These are phyloP conservation scores for Parauchenoglanis punctatus DNA, from an alignment of 2,797 vertebrate species.

Conservation along the genomic window DNA sequence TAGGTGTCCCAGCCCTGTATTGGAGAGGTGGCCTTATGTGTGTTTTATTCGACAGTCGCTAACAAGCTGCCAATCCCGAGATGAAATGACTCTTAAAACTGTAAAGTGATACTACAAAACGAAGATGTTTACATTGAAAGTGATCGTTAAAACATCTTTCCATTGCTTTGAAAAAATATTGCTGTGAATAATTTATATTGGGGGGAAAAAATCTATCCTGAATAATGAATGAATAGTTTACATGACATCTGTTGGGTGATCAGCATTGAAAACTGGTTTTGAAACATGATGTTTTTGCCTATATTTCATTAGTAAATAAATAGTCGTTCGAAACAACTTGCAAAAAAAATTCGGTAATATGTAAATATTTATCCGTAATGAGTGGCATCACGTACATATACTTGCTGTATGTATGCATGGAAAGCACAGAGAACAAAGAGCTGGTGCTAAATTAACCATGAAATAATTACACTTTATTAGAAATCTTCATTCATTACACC, in stretches of 20 bases:
- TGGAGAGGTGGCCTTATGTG: not conserved
- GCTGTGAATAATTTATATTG: not conserved
- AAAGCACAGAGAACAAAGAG: not conserved
- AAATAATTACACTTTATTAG: not conserved
- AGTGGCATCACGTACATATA: not conserved
- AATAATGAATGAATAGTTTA: conserved; percentile 1
- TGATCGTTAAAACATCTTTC: not conserved
- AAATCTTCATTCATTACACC: not conserved
- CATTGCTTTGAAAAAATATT: not conserved
- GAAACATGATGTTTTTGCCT: not conserved
- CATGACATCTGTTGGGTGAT: not conserved
- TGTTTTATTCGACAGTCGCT: not conserved
- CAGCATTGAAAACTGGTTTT: not conserved
- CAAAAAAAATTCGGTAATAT: not conserved
- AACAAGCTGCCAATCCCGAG: not conserved
- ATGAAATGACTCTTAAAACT: not conserved
- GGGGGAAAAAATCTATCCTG: not conserved
- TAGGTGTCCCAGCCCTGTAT: not conserved
- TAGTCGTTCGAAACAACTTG: not conserved
- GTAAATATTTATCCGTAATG: not conserved
- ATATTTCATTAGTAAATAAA: not conserved
- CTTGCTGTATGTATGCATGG: not conserved
- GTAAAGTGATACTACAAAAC: not conserved
- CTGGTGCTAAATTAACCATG: not conserved
- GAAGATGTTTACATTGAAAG: not conserved